Base-by-base conservation (phyloP, 2,888 invertebrate genomes). In the Salpingus planirostris region DNA sequence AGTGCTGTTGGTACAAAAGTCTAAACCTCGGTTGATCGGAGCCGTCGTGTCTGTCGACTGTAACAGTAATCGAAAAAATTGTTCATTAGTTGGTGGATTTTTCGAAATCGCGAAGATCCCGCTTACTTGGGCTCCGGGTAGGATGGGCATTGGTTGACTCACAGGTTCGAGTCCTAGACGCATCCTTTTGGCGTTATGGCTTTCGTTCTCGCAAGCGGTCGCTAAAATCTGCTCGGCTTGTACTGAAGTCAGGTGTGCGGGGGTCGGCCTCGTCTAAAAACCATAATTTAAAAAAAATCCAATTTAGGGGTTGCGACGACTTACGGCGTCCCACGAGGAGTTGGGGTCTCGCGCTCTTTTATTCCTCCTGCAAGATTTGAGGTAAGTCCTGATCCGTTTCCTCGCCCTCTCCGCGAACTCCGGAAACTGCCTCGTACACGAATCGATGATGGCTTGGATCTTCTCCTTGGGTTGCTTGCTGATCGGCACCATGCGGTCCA, bases 401-500 rank as follows among this genome's bases (percentile, higher is more conserved):
- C 95, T 76, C 37, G 95, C 91, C 36, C 95, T 76, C 61, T 93
- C 92, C 36, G 91, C 90, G 58, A 93, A 93, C 67, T 95, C 95
- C 37, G 95, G 93, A 61, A 95, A 95, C 69, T 95, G 95, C 50
- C 95, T 74, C 41, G 92, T 89, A 68, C 95, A 95, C 11, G 93
- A 93, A 64, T 95, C 95, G 43, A 95, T 90, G 60, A 95, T 95
- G 11, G 93, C 95, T 60, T 95, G 93, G 48, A 95, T 91, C 70
- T 95, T 95, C 64, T 95, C 95, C 62, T 95, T 95, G 5, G 95
- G 95, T 67, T 95, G 95, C 61, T 95, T 92, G 30, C 93, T 93
- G 57, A 95, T 95, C 35, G 95, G 95, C 35, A 95, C 91, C 73
- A 91, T 91, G 58, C 95, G 78, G 64, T 95, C 95, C 50, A 95